Conservation (phyloP, 2,888 invertebrate genomes). For the Oxystoma pomonae region DNA sequence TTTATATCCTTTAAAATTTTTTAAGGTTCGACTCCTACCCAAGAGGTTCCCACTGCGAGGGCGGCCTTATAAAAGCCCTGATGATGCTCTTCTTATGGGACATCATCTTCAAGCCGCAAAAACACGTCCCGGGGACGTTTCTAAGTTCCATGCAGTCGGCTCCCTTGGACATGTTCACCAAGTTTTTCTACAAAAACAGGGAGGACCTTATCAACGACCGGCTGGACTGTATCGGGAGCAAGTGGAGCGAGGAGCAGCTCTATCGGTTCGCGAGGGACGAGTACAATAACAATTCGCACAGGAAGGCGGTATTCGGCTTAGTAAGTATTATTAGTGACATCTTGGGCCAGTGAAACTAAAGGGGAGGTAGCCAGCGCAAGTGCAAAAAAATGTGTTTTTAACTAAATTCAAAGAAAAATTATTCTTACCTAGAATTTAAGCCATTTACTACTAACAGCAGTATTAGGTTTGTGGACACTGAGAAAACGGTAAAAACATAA, state of each 20-base stretch:
- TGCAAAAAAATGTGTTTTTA: too few species aligned
- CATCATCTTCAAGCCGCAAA: constrained; percentile 57
- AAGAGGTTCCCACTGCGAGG: constrained; percentile 47
- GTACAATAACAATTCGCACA: constrained; percentile 48
- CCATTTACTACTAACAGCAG: too few species aligned
- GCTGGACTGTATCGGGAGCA: constrained; percentile 43
- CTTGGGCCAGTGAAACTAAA: too few species aligned
- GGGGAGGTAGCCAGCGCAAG: too few species aligned
- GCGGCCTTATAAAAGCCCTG: constrained; percentile 33
- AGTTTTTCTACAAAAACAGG: constrained; percentile 64
- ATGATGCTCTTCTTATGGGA: constrained; percentile 67
- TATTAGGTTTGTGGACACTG: too few species aligned
- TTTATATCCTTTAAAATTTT: too few species aligned
- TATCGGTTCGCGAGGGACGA: constrained; percentile 32
- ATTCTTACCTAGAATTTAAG: too few species aligned
- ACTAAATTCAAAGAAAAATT: too few species aligned
- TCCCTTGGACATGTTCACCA: constrained; percentile 69
- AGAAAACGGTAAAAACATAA: too few species aligned
- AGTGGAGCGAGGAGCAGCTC: constrained; percentile 47
- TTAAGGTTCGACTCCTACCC: constrained; percentile 35
- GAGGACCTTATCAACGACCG: constrained; percentile 56
- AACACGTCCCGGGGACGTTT: constrained; percentile 47
- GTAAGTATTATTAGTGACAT: constrained; percentile 18
- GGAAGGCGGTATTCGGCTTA: constrained; percentile 31
- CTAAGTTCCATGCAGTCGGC: constrained; percentile 53